Evolutionary conservation across 2,113 vertebrate species (phyloP), one percentile per base, ranked within the genome.

Genomic region (Glaucidium brasilianum): DNA sequence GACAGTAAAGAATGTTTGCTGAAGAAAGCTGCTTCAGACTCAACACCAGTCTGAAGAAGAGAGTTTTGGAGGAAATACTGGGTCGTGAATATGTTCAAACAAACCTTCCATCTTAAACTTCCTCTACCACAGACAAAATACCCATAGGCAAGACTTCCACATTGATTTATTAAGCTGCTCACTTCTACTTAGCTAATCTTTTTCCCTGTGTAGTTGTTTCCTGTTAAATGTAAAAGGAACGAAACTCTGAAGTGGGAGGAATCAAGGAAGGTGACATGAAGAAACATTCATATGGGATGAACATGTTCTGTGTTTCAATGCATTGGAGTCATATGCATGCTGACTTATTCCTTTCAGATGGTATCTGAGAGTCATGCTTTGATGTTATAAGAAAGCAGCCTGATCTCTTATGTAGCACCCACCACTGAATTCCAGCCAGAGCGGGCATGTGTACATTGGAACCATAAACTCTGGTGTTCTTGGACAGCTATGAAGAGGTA

Each of bases 281-380:
- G 27, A 52, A 56, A 53, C 5, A 45, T 30, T 58, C 10, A 13
- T 32, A 62, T 23, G 8, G 17, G 12, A 32, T 45, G 35, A 78
- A 39, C n/a, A 20, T 41, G 8, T 58, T 47, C 9, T 64, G 2
- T 34, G 19, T 60, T 43, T 72, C 26, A 74, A 8, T 47, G 9
- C 18, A 50, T 4, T n/a, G 7, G 12, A 35, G 3, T 20, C 3
- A 39, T 30, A 20, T 9, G 7, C 1, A 1, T 29, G 34, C 20
- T 2, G 2, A 23, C 30, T 62, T 71, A 35, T 3, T 4, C 20
- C 6, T 58, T 86, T 52, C 27, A 78, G 23, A 60, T 30, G 37
- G 29, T 34, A 34, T 43, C 41, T 67, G 13, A 50, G 22, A 52
- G 15, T 16, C 27, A 34, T 17, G 34, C 4, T 86, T 89, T 30